phyloP scores from a whole-genome alignment of 2,113 vertebrate species.

The Prochilodus magdalenae region DNA sequence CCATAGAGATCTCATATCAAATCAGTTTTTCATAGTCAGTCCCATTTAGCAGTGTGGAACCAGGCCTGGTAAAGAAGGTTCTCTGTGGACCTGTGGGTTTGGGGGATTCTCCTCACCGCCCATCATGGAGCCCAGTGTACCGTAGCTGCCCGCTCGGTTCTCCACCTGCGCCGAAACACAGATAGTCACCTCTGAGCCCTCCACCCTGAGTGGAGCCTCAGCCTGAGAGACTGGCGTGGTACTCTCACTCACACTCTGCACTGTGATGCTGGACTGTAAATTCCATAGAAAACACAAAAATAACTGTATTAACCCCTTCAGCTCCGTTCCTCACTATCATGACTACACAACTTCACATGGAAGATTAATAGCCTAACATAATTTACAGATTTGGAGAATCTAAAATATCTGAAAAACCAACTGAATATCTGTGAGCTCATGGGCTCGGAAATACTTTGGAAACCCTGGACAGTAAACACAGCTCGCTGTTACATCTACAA shows the following conservation, averaged over 20 bases:
- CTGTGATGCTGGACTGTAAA: constrained; percentile 62
- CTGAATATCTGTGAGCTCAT: too few relatives aligned
- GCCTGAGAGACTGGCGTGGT: constrained; percentile 56
- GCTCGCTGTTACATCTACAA: too few relatives aligned
- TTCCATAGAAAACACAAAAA: not conserved
- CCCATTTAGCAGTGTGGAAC: constrained; percentile 57
- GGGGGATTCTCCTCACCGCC: constrained; percentile 28
- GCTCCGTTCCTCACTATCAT: too few relatives aligned
- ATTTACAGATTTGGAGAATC: too few relatives aligned
- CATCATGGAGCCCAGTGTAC: constrained; percentile 55
- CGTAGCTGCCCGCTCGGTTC: constrained; percentile 11
- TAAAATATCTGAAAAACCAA: too few relatives aligned
- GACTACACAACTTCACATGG: too few relatives aligned
- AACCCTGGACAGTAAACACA: too few relatives aligned
- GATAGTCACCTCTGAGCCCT: constrained; percentile 35
- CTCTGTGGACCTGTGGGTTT: constrained; percentile 16
- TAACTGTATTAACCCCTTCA: not conserved
- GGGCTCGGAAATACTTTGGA: too few relatives aligned
- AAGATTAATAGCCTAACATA: too few relatives aligned
- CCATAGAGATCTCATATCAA: too few relatives aligned
- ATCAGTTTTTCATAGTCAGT: not conserved
- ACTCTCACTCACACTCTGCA: constrained; percentile 65
- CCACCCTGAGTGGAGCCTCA: not conserved
- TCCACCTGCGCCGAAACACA: constrained; percentile 55
- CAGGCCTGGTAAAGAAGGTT: constrained; percentile 71